phyloP scores from a whole-genome alignment of 2,888 invertebrate genomes.

The Rutpela maculata region DNA sequence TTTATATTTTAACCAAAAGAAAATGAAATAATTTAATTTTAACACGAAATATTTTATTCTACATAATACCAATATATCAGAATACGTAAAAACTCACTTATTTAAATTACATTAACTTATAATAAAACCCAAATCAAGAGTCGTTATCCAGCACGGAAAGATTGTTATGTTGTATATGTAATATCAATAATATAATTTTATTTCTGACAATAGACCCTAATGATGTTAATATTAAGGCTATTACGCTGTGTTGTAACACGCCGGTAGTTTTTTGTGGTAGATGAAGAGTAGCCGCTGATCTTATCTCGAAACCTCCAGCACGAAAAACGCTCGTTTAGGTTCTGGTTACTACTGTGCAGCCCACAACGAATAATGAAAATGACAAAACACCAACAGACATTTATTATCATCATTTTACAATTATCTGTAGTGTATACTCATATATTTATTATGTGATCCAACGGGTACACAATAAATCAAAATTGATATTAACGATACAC shows the following conservation, averaged over 20 bases:
- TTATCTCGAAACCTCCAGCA: slow-evolving; percentile 59
- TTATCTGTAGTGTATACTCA: slow-evolving; percentile 25
- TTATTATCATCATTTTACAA: slow-evolving; percentile 44
- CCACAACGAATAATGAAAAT: slow-evolving; percentile 51
- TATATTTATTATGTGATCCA: slow-evolving; percentile 29
- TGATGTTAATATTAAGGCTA: slow-evolving; percentile 65
- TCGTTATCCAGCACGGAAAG: slow-evolving; percentile 21
- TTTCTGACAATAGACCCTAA: slow-evolving; percentile 64
- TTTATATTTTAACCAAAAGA: too few relatives aligned
- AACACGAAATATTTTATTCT: neutral
- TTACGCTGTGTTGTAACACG: slow-evolving; percentile 62
- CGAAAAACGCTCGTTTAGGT: slow-evolving; percentile 64
- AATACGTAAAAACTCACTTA: neutral
- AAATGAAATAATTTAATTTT: too few relatives aligned
- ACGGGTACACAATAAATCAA: slow-evolving; percentile 13
- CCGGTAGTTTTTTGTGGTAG: slow-evolving; percentile 60
- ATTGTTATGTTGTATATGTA: slow-evolving; percentile 52
- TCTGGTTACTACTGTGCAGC: slow-evolving; percentile 55
- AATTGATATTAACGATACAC: slow-evolving; percentile 23
- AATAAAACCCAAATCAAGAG: slow-evolving; percentile 24
- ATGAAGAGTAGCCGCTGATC: slow-evolving; percentile 59
- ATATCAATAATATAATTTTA: slow-evolving; percentile 63
- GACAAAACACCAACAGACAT: slow-evolving; percentile 46
- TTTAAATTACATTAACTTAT: slow-evolving; percentile 9
- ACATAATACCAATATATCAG: neutral